A percentile compares a stretch with the other conserved stretches of the same genome.
These are phyloP conservation scores for Daphoenositta chrysoptera DNA, from an alignment of 2,113 vertebrate genomes.

Conservation along the genomic window DNA sequence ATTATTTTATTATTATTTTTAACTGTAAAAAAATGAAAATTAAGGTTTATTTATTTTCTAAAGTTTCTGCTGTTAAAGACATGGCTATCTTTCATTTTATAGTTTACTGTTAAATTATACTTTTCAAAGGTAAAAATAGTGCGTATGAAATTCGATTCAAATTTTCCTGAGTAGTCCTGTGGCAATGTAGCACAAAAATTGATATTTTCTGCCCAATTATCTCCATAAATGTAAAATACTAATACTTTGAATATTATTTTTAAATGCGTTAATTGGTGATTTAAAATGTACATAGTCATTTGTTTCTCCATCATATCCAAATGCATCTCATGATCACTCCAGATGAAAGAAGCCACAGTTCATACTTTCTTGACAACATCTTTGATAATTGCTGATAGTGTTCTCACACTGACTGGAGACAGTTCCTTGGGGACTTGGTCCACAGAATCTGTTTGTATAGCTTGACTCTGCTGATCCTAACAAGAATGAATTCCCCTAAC, in stretches of 20 bases:
- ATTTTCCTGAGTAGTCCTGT: neutral
- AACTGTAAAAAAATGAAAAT: neutral
- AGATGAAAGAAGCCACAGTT: slow-evolving; percentile 63
- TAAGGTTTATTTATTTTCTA: neutral
- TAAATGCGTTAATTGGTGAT: neutral
- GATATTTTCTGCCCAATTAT: neutral
- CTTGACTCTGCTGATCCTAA: slow-evolving; percentile 69
- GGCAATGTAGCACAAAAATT: neutral
- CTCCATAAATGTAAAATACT: neutral
- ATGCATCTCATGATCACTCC: slow-evolving; percentile 55
- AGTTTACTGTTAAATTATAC: neutral
- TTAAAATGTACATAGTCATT: neutral
- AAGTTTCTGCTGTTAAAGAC: neutral
- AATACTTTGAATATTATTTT: neutral
- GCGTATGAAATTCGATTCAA: neutral
- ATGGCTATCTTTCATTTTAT: neutral
- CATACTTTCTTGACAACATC: slow-evolving; percentile 72
- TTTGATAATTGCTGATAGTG: slow-evolving; percentile 78
- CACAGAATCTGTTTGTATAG: slow-evolving; percentile 66
- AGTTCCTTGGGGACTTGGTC: slow-evolving; percentile 60
- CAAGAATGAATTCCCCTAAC: slow-evolving; percentile 67
- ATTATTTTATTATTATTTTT: neutral
- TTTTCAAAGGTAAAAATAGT: neutral
- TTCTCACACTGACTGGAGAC: slow-evolving; percentile 10
- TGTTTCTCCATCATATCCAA: slow-evolving; percentile 60